These are phyloP conservation scores for Microtus ochrogaster DNA, from an alignment of 2,113 vertebrate species.

Conservation along the genomic window DNA sequence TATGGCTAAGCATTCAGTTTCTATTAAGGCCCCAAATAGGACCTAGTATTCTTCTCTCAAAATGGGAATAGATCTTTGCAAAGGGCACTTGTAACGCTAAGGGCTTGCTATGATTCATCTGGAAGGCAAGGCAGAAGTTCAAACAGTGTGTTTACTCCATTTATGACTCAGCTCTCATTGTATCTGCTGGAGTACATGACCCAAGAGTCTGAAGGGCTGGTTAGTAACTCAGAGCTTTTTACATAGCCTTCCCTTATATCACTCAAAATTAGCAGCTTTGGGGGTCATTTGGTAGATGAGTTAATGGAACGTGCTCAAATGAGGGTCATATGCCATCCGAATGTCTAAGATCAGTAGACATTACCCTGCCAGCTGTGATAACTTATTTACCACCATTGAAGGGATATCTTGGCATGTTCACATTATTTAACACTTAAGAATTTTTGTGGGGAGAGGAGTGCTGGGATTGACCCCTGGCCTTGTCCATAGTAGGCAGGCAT, in stretches of 20 bases:
- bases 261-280: not conserved
- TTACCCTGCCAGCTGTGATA: not conserved
- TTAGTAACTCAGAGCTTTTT: not conserved
- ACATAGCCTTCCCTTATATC: not conserved
- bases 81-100: not conserved
- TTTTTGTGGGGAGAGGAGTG: not conserved
- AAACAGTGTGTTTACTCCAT: not conserved
- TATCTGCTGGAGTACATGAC: not conserved
- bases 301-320: not conserved
- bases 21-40: not conserved
- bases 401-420: not conserved
- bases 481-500: not conserved
- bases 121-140: not conserved
- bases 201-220: not conserved
- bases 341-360: not conserved
- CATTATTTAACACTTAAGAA: not conserved
- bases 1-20: not conserved
- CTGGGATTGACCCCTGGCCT: not conserved
- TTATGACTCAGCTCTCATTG: not conserved
- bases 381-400: not conserved
- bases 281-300: not conserved
- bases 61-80: not conserved
- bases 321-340: not conserved
- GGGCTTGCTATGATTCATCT: not conserved
- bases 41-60: not conserved